These are phyloP conservation scores for Lamellibrachia luymesi DNA, from an alignment of 1,140 invertebrate genomes.

Conservation along the genomic window DNA sequence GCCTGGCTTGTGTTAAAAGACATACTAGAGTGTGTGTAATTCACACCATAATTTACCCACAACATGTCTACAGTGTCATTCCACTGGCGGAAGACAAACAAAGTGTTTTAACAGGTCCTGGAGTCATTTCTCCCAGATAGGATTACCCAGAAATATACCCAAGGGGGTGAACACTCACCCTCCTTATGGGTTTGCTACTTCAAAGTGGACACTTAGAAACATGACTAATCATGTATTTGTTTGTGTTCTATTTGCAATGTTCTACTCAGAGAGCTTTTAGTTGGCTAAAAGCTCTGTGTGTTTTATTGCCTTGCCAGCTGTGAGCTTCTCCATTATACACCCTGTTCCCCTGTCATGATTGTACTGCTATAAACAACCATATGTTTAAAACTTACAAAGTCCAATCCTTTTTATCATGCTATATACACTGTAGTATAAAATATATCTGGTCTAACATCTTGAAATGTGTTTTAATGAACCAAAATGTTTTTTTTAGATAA, in stretches of 20 bases:
- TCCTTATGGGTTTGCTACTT: background rate
- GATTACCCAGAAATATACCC: background rate
- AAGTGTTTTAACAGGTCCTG: background rate
- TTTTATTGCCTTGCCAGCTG: background rate
- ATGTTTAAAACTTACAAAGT: too few species aligned
- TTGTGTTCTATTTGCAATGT: background rate
- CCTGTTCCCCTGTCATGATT: background rate
- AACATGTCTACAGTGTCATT: background rate
- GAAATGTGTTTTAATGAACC: too few species aligned
- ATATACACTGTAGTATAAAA: too few species aligned
- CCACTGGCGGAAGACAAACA: background rate
- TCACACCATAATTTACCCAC: background rate
- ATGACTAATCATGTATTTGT: background rate
- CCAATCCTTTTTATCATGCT: too few species aligned
- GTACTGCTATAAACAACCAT: too few species aligned
- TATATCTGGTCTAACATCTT: too few species aligned
- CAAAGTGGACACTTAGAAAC: background rate
- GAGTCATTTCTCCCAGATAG: background rate
- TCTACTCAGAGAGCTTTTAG: background rate
- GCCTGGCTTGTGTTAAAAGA: background rate
- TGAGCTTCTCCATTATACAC: background rate
- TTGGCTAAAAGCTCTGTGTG: background rate
- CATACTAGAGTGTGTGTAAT: background rate
- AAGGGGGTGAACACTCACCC: background rate
- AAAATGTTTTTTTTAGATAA: too few species aligned